These are phyloP conservation scores for Ruditapes philippinarum DNA, from an alignment of 1,140 invertebrate species.

Conservation along the genomic window DNA sequence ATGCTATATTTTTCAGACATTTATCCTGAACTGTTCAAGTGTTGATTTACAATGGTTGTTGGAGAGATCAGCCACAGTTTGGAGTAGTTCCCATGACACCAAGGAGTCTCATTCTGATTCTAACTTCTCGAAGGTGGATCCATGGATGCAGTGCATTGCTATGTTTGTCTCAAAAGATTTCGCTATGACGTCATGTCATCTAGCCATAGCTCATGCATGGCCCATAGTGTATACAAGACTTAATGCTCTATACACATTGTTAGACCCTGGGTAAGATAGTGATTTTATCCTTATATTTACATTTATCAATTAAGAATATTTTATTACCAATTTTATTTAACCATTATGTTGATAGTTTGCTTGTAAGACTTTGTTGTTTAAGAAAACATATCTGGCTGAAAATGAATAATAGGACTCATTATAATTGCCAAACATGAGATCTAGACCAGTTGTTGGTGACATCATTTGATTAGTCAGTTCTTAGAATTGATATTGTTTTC, in stretches of 20 bases:
- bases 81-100: slow-evolving; percentile 88
- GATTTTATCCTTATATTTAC: too few relatives aligned
- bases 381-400: too few relatives aligned
- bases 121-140: slow-evolving; percentile 82
- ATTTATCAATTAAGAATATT: too few relatives aligned
- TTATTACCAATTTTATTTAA: too few relatives aligned
- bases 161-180: slow-evolving; percentile 91
- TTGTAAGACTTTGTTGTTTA: too few relatives aligned
- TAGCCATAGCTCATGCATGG: slow-evolving; percentile 96
- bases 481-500: too few relatives aligned
- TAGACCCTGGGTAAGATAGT: slow-evolving; percentile 94
- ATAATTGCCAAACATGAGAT: too few relatives aligned
- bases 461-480: too few relatives aligned
- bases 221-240: slow-evolving; percentile 97
- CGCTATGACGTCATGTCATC: slow-evolving; percentile 92
- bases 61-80: slow-evolving; percentile 95
- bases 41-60: slow-evolving; percentile 98
- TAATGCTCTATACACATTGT: slow-evolving; percentile 95
- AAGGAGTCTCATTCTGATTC: slow-evolving; percentile 76
- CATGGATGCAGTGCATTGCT: slow-evolving; percentile 96
- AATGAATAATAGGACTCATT: too few relatives aligned
- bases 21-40: slow-evolving; percentile 88
- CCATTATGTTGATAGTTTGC: too few relatives aligned
- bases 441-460: too few relatives aligned
- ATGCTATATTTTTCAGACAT: slow-evolving; percentile 75